Evolutionary conservation across 2,797 vertebrate species (phyloP), one percentile per base, ranked within the genome.

Genomic region (Spinus olivaceus): DNA sequence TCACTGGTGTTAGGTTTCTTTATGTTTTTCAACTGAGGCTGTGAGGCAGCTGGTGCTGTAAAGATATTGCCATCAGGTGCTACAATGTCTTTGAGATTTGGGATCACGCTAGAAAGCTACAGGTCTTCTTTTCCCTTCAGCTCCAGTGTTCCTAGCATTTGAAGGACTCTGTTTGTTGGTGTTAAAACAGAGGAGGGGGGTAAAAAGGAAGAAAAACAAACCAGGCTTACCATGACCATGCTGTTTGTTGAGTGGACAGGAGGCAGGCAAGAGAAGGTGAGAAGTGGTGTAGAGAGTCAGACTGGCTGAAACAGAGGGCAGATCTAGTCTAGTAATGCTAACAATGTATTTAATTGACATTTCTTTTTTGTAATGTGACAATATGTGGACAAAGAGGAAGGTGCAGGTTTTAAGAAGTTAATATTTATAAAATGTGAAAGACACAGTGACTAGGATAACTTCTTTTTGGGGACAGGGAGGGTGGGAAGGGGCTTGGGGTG

Each of bases 361-460:
- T 98, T 98, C 96, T 98, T 98, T 98, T 98, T 98, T 98, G 98
- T 99, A 98, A 98, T 98, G 97, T 98, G 98, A 98, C 97, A 94
- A 97, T 98, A 97, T 97, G 97, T 98, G 98, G 97, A 97, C 95
- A 96, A 94, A 98, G 98, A 97, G 97, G 94, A 98, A 97, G 97
- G 97, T 97, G 88, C 96, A 98, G 97, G 96, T 97, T 97, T 97
- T 96, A 97, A 98, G 97, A 98, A 97, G 97, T 98, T 98, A 98
- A 97, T 98, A 98, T 98, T 98, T 98, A 98, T 98, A 98, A 98
- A 98, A 98, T 98, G 98, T 98, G 98, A 98, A 98, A 98, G 98
- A 97, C 96, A 86, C 97, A 98, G 97, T 97, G 96, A 97, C 96
- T 97, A 98, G 97, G 94, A 97, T 96, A 97, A 97, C 97, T 97